Conservation (phyloP, 35 echinoderm and acorn worm genomes). For the Amphiura filiformis region DNA sequence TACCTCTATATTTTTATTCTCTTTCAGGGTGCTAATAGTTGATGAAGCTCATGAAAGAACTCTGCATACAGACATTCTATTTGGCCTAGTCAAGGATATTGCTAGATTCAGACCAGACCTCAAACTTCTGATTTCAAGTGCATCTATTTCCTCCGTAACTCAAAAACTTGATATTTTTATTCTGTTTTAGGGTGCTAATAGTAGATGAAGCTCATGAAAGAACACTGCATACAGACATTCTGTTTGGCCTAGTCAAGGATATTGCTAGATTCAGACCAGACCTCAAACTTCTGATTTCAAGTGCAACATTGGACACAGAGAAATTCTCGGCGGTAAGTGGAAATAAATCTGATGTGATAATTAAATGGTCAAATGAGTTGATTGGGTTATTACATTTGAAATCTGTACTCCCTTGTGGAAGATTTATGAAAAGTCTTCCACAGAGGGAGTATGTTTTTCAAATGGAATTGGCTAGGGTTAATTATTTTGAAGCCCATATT, state of each 20-base stretch:
- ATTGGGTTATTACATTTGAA: no score
- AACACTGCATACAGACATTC: constrained; percentile 87
- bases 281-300: constrained; percentile 91
- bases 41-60: not conserved
- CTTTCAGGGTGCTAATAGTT: constrained; percentile 38
- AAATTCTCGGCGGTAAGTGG: constrained; percentile 84
- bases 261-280: constrained; percentile 91
- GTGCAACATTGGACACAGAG: constrained; percentile 93
- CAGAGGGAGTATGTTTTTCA: no score
- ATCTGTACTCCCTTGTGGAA: no score
- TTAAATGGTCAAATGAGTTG: no score
- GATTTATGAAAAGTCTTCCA: no score
- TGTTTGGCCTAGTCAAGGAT: constrained; percentile 97
- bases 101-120: not conserved
- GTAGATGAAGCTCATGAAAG: constrained; percentile 97
- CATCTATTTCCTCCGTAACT: not conserved
- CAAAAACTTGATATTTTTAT: no score
- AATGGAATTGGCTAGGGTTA: no score
- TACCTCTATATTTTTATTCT: no score
- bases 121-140: not conserved
- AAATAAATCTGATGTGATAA: no score
- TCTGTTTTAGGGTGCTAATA: constrained; percentile 87
- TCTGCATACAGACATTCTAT: not conserved
- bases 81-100: not conserved
- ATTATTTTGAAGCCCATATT: no score